Percentiles rank a stretch among this genome's conserved stretches.
Conservation (phyloP, 2,888 invertebrate genomes). For the Ypsolopha sequella region DNA sequence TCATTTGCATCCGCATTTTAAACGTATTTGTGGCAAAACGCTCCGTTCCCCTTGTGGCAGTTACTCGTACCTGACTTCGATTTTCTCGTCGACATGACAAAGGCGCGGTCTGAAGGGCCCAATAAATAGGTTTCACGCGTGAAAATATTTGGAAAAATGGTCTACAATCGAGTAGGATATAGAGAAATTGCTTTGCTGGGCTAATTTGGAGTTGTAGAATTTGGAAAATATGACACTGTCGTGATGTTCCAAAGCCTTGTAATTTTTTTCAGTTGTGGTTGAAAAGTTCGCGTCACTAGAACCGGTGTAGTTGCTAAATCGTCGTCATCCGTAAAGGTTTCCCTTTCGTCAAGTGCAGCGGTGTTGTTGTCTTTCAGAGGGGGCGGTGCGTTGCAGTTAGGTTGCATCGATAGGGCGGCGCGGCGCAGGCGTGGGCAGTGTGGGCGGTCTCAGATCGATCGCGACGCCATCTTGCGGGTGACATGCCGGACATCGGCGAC, state of each 20-base stretch:
- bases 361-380: constrained; percentile 10
- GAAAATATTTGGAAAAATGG: constrained; percentile 61
- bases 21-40: constrained; percentile 57
- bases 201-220: constrained; percentile 26
- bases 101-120: constrained; percentile 64
- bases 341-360: not conserved
- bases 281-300: not conserved
- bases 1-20: constrained; percentile 65
- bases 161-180: constrained; percentile 21
- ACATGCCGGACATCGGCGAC: constrained; percentile 22
- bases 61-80: constrained; percentile 56
- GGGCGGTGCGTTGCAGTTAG: constrained; percentile 36
- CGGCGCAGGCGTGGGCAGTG: constrained; percentile 59
- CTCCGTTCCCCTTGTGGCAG: constrained; percentile 35
- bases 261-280: too few species aligned
- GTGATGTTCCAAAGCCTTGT: constrained; percentile 26
- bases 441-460: constrained; percentile 53
- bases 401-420: constrained; percentile 51
- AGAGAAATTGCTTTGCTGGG: constrained; percentile 29
- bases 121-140: constrained; percentile 56
- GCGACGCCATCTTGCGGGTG: constrained; percentile 57
- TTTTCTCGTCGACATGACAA: constrained; percentile 60
- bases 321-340: not conserved
- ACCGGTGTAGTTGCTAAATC: not conserved
- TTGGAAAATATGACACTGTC: not conserved